Conservation (phyloP, 2,888 invertebrate species). For the Brenthis daphne region DNA sequence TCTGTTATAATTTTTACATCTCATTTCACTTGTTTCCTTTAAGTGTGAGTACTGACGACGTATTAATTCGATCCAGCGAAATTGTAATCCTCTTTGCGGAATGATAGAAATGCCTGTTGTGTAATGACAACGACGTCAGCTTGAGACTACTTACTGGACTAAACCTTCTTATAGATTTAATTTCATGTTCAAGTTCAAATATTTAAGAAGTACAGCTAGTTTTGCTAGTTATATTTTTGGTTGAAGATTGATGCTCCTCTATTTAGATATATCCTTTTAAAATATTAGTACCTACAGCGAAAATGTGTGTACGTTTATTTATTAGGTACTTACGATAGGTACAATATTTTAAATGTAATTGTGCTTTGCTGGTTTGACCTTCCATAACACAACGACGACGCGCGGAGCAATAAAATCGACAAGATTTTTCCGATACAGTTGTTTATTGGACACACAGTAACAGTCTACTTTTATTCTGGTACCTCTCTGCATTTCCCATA, state of each 20-base stretch:
- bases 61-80: conserved; percentile 43
- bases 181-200: background rate
- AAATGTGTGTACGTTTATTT: no score
- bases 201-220: background rate
- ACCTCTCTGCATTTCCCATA: no score
- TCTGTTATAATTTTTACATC: conserved; percentile 40
- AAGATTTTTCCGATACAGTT: no score
- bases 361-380: no score
- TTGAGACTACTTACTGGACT: conserved; percentile 12
- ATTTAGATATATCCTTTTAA: background rate
- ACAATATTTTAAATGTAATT: no score
- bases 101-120: conserved; percentile 46
- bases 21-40: conserved; percentile 46
- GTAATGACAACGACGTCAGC: conserved; percentile 42
- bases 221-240: background rate
- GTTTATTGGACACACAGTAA: no score
- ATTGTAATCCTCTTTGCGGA: conserved; percentile 39
- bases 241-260: background rate
- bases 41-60: conserved; percentile 29
- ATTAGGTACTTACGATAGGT: no score
- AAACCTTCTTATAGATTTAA: background rate
- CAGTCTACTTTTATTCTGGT: no score
- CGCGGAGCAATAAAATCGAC: no score
- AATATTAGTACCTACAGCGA: background rate
- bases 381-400: no score